Base-by-base conservation (phyloP, 2,113 vertebrate genomes). In the Phalacrocorax aristotelis region DNA sequence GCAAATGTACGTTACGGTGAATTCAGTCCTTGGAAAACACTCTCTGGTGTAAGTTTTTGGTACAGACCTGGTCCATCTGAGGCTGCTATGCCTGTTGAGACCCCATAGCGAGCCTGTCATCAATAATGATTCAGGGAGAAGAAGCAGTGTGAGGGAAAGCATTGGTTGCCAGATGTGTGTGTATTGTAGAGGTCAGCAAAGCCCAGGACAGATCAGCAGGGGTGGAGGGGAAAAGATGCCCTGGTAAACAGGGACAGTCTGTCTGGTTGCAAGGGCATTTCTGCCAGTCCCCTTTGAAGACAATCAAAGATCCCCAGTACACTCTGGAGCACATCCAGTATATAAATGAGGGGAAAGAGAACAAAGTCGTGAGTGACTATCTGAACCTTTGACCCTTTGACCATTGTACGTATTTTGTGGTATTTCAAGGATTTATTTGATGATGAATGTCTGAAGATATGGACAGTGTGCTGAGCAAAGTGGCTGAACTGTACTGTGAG, bases 401-500 rank as follows among this genome's bases (percentile, higher is more conserved):
- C 49, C 74, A 57, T 14, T 78, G n/a, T 32, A 51, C 60, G 22
- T 74, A 46, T 85, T 87, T 72, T 74, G 81, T 57, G 62, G 57
- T 62, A 82, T 92, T 85, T 91, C 66, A 97, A 91, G 87, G n/a
- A 95, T 83, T 89, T 87, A 62, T 93, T 76, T 97, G 42, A 34
- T 72, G 85, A 79, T 70, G 54, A 89, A 74, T 72, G 40, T 55
- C 49, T 91, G 48, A 62, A 58, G 49, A 85, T 54, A 55, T 22
- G 10, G 54, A 15, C 6, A 42, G 9, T 38, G 49, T 22, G 29
- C 62, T 83, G 74, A 83, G 19, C 19, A 52, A 46, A 87, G 57
- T 49, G 48, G 11, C 20, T 87, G 55, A n/a, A 48, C 17, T 72
- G 18, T 25, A 42, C 22, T 74, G 40, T 32, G n/a, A 71, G 9